A percentile compares a stretch with the other conserved stretches of the same genome.
phyloP scores from a whole-genome alignment of 1,140 invertebrate species.

The Fopius arisanus region DNA sequence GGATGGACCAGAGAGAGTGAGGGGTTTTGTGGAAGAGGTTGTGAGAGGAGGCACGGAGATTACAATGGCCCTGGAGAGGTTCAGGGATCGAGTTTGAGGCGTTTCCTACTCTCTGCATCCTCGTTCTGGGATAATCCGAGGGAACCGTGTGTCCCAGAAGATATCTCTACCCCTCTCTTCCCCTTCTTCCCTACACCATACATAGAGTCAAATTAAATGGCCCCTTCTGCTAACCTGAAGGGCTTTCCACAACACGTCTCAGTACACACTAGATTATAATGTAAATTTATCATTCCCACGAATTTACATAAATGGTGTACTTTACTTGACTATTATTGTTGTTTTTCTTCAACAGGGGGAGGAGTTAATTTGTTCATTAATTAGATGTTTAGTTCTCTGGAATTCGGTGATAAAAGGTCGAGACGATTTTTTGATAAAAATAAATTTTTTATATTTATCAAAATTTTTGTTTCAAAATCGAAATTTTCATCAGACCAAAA shows the following conservation, averaged over 20 bases:
- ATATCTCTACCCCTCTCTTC: constrained; percentile 17
- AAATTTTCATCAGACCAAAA: no score
- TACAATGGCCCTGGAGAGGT: constrained; percentile 6
- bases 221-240: background rate
- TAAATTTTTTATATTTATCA: no score
- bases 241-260: constrained; percentile 3
- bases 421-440: no score
- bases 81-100: constrained; percentile 17
- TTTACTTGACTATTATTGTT: background rate
- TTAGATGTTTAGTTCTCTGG: no score
- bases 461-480: no score
- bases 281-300: background rate
- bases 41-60: constrained; percentile 1
- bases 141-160: constrained; percentile 30
- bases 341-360: no score
- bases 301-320: background rate
- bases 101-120: background rate
- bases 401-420: no score
- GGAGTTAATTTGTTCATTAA: no score
- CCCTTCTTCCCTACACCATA: no score
- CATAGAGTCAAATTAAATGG: constrained; percentile 11
- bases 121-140: constrained; percentile 28
- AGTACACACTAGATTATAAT: constrained; percentile 1
- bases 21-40: background rate
- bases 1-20: background rate